These are phyloP conservation scores for Lindbergichthys nudifrons DNA, from an alignment of 2,797 vertebrate species.

Conservation along the genomic window DNA sequence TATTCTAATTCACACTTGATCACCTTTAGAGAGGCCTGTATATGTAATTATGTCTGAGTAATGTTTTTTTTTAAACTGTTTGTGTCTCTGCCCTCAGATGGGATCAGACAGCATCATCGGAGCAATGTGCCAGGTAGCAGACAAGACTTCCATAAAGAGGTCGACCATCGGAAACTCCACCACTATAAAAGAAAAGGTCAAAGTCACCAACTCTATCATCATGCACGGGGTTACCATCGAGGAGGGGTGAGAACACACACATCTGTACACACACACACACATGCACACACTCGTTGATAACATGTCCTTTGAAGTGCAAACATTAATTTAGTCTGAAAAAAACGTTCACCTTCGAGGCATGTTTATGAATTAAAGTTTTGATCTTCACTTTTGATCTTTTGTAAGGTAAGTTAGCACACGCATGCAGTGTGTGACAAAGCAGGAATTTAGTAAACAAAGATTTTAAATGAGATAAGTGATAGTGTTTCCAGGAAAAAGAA, in stretches of 20 bases:
- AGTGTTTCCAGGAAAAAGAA: conserved; percentile 2
- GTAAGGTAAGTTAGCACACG: conserved; percentile 26
- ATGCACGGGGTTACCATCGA: conserved; percentile 97
- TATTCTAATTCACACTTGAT: background rate
- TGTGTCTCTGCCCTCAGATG: conserved; percentile 80
- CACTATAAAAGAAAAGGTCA: conserved; percentile 90
- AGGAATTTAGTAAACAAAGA: conserved; percentile 28
- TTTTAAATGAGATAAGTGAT: conserved; percentile 23
- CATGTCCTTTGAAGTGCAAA: conserved; percentile 30
- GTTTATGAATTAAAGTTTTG: conserved; percentile 36
- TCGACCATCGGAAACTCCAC: conserved; percentile 91
- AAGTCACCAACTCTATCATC: conserved; percentile 94
- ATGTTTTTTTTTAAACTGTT: background rate
- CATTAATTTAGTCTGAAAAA: conserved; percentile 25
- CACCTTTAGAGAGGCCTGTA: background rate
- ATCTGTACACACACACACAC: conserved; percentile 28
- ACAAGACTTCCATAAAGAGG: conserved; percentile 94
- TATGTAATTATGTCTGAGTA: background rate
- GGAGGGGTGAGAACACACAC: conserved; percentile 89
- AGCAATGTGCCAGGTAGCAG: conserved; percentile 89
- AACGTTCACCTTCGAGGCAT: conserved; percentile 41
- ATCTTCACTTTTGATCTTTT: conserved; percentile 8
- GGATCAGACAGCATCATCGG: conserved; percentile 94
- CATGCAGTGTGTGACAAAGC: conserved; percentile 10
- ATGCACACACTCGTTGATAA: conserved; percentile 25